Evolutionary conservation across 1,140 invertebrate species (phyloP), one percentile per base, ranked within the genome.

Genomic region (Phymastichus coffea): DNA sequence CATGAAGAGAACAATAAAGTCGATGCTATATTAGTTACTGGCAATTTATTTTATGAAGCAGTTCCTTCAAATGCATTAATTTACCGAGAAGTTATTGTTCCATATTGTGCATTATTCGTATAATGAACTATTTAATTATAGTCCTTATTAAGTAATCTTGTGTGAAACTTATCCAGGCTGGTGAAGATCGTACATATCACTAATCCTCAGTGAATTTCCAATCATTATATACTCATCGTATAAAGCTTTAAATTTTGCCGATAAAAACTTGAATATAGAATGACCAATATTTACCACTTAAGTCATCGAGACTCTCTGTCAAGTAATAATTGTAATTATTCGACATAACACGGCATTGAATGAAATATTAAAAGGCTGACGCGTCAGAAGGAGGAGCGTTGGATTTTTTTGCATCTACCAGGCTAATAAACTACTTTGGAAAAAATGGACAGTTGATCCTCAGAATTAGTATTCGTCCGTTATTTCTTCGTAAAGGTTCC

Each of bases 221-320:
- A 63, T 19, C 71, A 76, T 37, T 70, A 69, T 20, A n/a, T n/a
- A n/a, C n/a, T n/a, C n/a, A n/a, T 6, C 52, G 2, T 61, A 70
- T 74, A 84, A 89, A 60, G 76, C 78, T 57, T 85, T 97, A 0
- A 99, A 99, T 75, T 99, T 93, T 79, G 88, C 96, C 79, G 95
- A 99, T 83, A 88, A 89, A 4, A 97, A 98, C 80, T 76, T 98
- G 1, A 98, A 97, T 76, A 83, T 97, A 63, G 86, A 86, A 20
- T 88, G 95, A 70, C 95, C 93, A 26, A 81, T 97, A 43, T 92
- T 95, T 70, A 90, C 89, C 46, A 93, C 96, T 70, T 93, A 93
- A 81, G 94, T 62, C 99, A 97, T 79, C 95, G 96, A 78, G 95
- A 99, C 81, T 96, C 99, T 81, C 94, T 96, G 25, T n/a, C n/a